Evolutionary conservation across 2,888 invertebrate species (phyloP), one percentile per base, ranked within the genome.

Genomic region (Dascillus cervinus): DNA sequence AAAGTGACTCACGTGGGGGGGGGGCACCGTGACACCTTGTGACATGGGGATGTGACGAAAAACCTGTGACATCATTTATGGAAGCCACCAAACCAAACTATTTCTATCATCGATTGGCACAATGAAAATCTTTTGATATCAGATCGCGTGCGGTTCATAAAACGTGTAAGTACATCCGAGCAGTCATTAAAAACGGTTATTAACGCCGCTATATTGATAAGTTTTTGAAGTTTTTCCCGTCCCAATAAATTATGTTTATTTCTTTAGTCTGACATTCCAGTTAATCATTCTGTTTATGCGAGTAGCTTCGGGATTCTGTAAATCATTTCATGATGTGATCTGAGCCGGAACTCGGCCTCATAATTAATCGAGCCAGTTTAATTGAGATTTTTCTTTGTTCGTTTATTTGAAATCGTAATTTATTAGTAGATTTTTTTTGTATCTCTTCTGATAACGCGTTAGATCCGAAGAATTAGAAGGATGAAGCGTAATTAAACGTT

Each of bases 141-240:
- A n/a, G 46, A 43, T 47, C 44, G 44, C 50, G 53, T 39, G 43
- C 39, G 43, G 51, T 49, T 53, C 50, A 46, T 52, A 56, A 56
- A 55, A 59, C 57, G 57, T n/a, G n/a, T n/a, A n/a, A n/a, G n/a
- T 60, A 58, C 60, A 56, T 60, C 56, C 56, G 55, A 55, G n/a
- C n/a, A n/a, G 59, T 62, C 61, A 62, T 62, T 60, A 62, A 57
- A 59, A 56, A 56, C 60, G 51, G 60, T 63, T 62, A 63, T 63
- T 63, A 63, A 61, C 60, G 60, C 60, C 56, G 50, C 55, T 60
- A 61, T 63, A 63, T 63, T 63, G 63, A 63, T 62, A 63, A 63
- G 60, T 62, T 60, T 60, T 56, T 57, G 58, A 58, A 60, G 56
- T 58, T 59, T 58, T 60, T 61, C 44, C 53, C 55, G 55, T 59